These are phyloP conservation scores for Laterallus jamaicensis DNA, from an alignment of 2,113 vertebrate species.

Conservation along the genomic window DNA sequence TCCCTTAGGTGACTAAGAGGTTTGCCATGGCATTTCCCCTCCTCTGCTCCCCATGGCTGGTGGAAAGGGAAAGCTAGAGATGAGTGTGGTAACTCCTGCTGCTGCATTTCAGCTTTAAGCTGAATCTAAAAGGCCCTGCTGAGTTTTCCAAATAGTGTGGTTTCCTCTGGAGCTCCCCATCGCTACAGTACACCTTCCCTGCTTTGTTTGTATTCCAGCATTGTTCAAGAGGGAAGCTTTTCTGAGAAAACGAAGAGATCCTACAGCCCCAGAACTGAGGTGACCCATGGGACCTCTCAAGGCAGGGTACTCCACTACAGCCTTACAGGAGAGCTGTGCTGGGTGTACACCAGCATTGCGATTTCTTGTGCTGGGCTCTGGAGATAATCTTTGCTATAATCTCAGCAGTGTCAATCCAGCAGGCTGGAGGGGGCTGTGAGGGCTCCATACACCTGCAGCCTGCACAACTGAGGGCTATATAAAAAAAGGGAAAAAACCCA, in stretches of 20 bases:
- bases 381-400: neutral
- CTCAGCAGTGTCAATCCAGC: neutral
- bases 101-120: neutral
- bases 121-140: neutral
- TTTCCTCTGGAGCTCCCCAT: neutral
- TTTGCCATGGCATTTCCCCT: constrained; percentile 8
- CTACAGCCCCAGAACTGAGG: neutral
- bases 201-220: neutral
- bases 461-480: neutral
- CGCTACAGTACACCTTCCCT: neutral
- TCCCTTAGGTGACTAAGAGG: neutral
- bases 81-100: neutral
- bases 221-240: neutral
- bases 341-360: neutral
- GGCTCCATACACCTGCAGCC: neutral
- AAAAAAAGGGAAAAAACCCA: neutral
- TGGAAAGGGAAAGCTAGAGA: neutral
- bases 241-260: neutral
- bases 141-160: neutral
- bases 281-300: neutral
- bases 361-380: neutral
- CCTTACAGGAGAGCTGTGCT: neutral
- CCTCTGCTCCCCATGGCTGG: neutral
- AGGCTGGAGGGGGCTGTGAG: neutral
- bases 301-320: neutral